A percentile compares a stretch with the other conserved stretches of the same genome.
Evolutionary conservation across 2,888 invertebrate genomes (phyloP).

Genomic region (Miltochrista miniata): DNA sequence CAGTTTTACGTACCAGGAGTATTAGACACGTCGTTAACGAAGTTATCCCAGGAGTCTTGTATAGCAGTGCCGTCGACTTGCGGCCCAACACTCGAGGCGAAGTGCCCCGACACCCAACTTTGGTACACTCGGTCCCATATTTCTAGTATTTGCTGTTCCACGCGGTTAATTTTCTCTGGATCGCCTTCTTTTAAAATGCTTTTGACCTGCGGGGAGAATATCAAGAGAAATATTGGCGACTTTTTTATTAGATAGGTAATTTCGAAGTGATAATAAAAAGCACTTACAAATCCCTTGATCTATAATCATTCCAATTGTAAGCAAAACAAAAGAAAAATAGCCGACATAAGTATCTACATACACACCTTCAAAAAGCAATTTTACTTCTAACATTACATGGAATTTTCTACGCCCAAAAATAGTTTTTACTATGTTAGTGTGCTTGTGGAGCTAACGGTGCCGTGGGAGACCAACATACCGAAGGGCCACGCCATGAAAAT

Average conservation of each 20-base stretch:
- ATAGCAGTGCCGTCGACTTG: slow-evolving; percentile 89
- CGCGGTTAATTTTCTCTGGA: slow-evolving; percentile 89
- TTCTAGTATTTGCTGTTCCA: slow-evolving; percentile 95
- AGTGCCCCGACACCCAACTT: slow-evolving; percentile 92
- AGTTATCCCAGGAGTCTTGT: slow-evolving; percentile 88
- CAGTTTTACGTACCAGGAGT: slow-evolving; percentile 85
- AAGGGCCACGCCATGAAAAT: too few species aligned
- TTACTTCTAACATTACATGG: too few species aligned
- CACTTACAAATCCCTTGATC: slow-evolving; percentile 41
- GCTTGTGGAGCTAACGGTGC: too few species aligned
- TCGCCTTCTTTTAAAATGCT: slow-evolving; percentile 92
- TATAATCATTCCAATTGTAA: slow-evolving; percentile 39
- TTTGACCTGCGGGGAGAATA: slow-evolving; percentile 82
- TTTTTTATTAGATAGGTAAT: too few species aligned
- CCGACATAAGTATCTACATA: not conserved
- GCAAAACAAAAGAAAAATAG: slow-evolving; percentile 28
- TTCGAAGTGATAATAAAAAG: slow-evolving; percentile 1
- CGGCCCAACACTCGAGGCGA: slow-evolving; percentile 84
- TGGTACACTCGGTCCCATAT: slow-evolving; percentile 97
- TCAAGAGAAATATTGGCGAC: too few species aligned
- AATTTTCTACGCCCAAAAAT: too few species aligned
- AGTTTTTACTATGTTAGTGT: too few species aligned
- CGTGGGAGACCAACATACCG: too few species aligned
- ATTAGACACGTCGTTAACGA: slow-evolving; percentile 88
- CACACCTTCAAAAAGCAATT: not conserved